Base-by-base conservation (phyloP, 2,888 invertebrate species). In the Arctia plantaginis region DNA sequence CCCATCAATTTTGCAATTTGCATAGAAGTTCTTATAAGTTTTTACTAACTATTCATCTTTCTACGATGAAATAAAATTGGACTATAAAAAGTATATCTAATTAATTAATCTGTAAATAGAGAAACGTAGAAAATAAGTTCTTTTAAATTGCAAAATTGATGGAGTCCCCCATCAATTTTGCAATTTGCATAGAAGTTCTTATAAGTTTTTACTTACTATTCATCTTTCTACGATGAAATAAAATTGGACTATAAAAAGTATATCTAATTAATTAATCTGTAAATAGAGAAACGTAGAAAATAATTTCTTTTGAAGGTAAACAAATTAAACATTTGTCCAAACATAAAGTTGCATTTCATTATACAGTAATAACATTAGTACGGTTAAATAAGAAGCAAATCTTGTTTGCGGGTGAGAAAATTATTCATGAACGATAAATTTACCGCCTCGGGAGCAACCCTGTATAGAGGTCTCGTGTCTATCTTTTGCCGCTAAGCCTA, bases 401-500 rank as follows among this genome's bases (percentile, higher is more conserved):
- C 90, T 90, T 85, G 88, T 92, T 90, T 89, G 84, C 83, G 85
- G 88, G 86, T 87, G 86, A 87, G 88, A 89, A 91, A 88, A 92
- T 91, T 91, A 93, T 91, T 90, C 90, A 90, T 85, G 88, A 80
- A 84, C 86, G 85, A 89, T 91, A 90, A 55, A 91, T 90, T 91
- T 84, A 86, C 80, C 83, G 90, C 88, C 88, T 86, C 86, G 78
- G 87, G 91, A 86, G 90, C 94, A 94, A 85, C 94, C 94, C 94
- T 94, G 88, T 85, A 79, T 84, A 87, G 87, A 85, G 85, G 89
- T 87, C 88, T 88, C 92, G 86, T 94, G 95, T 95, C 94, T 94
- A 95, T 95, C 95, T 95, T 95, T 94, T 94, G 91, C 94, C 93
- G 92, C 93, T 94, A 95, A 95, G 95, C 95, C 94, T 93, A 91